Percentiles rank a stretch among this genome's conserved stretches.
Evolutionary conservation across 2,797 vertebrate genomes (phyloP).

Genomic region (Artibeus jamaicensis): DNA sequence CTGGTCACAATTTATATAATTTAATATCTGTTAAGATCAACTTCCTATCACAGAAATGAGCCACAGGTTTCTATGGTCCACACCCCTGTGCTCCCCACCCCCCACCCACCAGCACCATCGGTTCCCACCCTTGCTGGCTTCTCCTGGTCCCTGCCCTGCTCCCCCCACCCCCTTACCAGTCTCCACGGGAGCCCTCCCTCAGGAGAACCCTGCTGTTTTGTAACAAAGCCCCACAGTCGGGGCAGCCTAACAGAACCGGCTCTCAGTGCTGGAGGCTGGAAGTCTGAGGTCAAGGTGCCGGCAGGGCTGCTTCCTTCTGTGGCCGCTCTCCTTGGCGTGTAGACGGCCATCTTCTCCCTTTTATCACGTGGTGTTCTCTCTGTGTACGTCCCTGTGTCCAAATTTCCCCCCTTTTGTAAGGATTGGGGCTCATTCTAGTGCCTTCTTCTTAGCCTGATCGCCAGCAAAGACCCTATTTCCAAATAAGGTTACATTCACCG

Average conservation of each 20-base stretch:
- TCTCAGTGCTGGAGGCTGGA: not conserved
- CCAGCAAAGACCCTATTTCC: not conserved
- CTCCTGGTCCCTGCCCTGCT: not conserved
- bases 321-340: not conserved
- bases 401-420: not conserved
- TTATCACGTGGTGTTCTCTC: not conserved
- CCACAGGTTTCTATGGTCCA: not conserved
- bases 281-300: not conserved
- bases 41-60: not conserved
- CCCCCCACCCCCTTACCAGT: not conserved
- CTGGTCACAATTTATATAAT: not conserved
- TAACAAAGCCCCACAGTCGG: not conserved
- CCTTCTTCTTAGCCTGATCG: not conserved
- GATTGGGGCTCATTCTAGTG: not conserved
- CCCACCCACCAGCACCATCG: rapidly evolving
- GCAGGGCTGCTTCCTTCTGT: not conserved
- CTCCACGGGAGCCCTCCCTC: not conserved
- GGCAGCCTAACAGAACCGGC: not conserved
- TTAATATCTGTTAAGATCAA: not conserved
- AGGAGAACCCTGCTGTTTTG: not conserved
- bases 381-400: rapidly evolving
- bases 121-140: not conserved
- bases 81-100: not conserved
- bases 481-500: not conserved
- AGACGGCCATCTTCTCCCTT: rapidly evolving